phyloP scores from a whole-genome alignment of 2,113 vertebrate species.

The Arenaria interpres region DNA sequence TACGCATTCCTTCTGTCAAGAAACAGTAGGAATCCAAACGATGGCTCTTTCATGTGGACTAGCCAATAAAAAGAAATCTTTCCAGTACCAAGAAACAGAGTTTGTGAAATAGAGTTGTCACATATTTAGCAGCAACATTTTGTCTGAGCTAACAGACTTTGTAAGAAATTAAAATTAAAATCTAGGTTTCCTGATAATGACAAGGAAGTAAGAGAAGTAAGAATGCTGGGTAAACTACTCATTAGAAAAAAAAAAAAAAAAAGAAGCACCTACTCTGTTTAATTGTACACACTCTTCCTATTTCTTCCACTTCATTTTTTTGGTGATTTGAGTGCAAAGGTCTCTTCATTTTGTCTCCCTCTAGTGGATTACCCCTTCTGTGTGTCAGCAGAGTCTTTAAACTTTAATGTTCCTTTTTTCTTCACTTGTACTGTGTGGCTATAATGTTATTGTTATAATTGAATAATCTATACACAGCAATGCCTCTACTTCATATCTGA shows the following conservation, averaged over 20 bases:
- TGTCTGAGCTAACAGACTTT: not conserved
- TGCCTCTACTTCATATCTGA: not conserved
- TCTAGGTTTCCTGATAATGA: not conserved
- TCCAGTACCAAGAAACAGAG: not conserved
- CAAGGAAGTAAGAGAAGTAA: not conserved
- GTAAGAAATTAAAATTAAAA: not conserved
- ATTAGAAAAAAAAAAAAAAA: not conserved
- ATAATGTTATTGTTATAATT: not conserved
- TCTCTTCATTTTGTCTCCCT: conserved; percentile 15
- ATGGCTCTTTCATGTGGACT: not conserved
- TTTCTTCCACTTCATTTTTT: not conserved
- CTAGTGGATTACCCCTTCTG: not conserved
- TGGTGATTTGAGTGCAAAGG: not conserved
- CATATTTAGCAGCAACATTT: not conserved
- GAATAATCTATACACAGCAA: not conserved
- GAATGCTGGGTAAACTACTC: not conserved
- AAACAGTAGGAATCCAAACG: not conserved
- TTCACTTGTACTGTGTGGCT: not conserved
- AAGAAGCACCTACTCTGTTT: not conserved
- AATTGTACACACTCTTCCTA: not conserved
- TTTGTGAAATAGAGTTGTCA: not conserved
- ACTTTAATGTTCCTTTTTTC: not conserved
- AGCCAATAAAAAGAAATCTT: not conserved
- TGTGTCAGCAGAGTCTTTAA: not conserved
- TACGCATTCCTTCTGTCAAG: not conserved